Base-by-base conservation (phyloP, 2,113 vertebrate genomes). In the Miniopterus natalensis region DNA sequence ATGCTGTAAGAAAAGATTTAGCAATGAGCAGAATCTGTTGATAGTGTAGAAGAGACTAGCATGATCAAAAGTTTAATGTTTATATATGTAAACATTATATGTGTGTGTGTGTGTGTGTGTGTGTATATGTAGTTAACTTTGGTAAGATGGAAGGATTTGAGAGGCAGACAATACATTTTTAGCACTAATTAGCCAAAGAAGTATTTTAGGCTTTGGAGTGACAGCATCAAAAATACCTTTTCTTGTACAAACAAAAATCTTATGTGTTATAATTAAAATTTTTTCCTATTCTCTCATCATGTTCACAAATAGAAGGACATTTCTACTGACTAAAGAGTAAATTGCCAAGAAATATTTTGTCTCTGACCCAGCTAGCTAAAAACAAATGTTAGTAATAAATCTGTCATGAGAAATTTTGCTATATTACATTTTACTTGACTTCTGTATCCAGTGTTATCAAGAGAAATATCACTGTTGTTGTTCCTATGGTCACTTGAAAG, bases 311-410 rank as follows among this genome's bases (percentile, higher is more conserved):
- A 94, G 45, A 66, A 77, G 9, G 23, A 40, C 51, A 63, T 81
- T 88, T 78, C 77, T 95, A 73, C 31, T 70, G 27, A 70, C 73
- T 91, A 73, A 96, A 90, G 55, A 55, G 55, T 74, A 29, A 77
- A 55, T 55, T 85, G 8, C 8, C 53, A 92, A 75, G 29, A 84
- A 88, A 79, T 49, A 36, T n/a, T 40, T 57, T 65, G 4, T 93
- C 31, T 90, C 84, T 84, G 92, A 53, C 27, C 13, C 55, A 95
- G 57, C n/a, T 96, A 90, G 23, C 92, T 92, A 94, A 95, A 96
- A 94, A 71, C 40, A 90, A 86, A 40, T 83, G 29, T 87, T 84
- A 77, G 49, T 59, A 80, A 81, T 84, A 59, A 89, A n/a, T 65
- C 36, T 17, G 0, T 47, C 77, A 31, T 59, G 59, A 57, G 94